Conservation (phyloP, 1,140 invertebrate genomes). For the Drosophila nebulosa region DNA sequence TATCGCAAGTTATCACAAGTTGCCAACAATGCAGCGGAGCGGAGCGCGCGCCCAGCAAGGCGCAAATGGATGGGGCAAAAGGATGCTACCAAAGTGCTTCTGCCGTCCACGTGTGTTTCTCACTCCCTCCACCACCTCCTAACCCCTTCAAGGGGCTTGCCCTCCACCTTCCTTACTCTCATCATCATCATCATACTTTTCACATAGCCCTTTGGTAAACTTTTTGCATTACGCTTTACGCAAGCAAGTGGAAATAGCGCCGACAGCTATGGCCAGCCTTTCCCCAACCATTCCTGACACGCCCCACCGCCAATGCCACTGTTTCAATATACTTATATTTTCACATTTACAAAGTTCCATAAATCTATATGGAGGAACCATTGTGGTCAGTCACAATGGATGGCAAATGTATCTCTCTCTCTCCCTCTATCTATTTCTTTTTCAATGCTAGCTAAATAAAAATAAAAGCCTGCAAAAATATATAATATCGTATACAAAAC, state of each 20-base stretch:
- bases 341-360: constrained; percentile 7
- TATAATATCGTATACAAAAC: neutral
- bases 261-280: constrained; percentile 4
- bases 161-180: too few species aligned
- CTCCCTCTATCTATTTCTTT: neutral
- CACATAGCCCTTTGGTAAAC: constrained; percentile 16
- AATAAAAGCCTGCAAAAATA: neutral
- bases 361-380: constrained; percentile 2
- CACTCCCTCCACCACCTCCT: neutral
- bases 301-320: neutral
- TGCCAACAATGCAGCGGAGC: constrained; percentile 30
- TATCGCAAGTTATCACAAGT: constrained; percentile 69
- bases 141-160: too few species aligned
- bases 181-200: neutral
- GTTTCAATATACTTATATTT: constrained; percentile 7
- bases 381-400: neutral
- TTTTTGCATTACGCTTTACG: constrained; percentile 59
- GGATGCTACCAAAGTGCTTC: neutral
- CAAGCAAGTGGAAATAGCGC: constrained; percentile 49
- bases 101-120: neutral
- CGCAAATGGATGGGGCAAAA: neutral
- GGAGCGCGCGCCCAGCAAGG: neutral
- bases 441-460: neutral
- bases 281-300: neutral
- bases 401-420: constrained; percentile 4